phyloP scores from a whole-genome alignment of 2,797 vertebrate species.

The Rhynchotus rufescens region DNA sequence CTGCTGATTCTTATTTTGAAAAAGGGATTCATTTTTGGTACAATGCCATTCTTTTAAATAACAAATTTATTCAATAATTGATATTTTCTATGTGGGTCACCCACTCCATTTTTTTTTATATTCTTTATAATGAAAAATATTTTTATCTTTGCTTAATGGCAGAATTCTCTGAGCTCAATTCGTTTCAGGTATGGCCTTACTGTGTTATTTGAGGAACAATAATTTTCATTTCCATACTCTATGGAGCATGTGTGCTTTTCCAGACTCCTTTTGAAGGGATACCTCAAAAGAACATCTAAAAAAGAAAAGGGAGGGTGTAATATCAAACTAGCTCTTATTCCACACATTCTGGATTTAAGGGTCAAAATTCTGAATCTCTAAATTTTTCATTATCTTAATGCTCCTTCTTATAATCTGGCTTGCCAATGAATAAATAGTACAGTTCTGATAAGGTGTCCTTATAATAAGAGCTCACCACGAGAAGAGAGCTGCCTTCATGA shows the following conservation, averaged over 20 bases:
- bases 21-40: neutral
- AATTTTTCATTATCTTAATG: neutral
- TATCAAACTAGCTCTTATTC: neutral
- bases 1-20: neutral
- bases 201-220: neutral
- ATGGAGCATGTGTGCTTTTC: neutral
- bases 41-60: neutral
- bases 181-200: neutral
- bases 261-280: neutral
- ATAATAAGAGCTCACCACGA: neutral
- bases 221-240: neutral
- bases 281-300: neutral
- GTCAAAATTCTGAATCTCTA: neutral
- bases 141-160: neutral
- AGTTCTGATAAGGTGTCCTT: neutral
- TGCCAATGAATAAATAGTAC: neutral
- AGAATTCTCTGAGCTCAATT: neutral
- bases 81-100: neutral
- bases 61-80: neutral
- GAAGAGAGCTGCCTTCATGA: neutral
- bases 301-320: neutral
- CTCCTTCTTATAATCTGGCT: neutral
- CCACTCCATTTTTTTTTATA: neutral
- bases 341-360: neutral
- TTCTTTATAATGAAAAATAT: constrained; percentile 11